Evolutionary conservation across 2,888 invertebrate species (phyloP).

Genomic region (Amblyteles armatorius): DNA sequence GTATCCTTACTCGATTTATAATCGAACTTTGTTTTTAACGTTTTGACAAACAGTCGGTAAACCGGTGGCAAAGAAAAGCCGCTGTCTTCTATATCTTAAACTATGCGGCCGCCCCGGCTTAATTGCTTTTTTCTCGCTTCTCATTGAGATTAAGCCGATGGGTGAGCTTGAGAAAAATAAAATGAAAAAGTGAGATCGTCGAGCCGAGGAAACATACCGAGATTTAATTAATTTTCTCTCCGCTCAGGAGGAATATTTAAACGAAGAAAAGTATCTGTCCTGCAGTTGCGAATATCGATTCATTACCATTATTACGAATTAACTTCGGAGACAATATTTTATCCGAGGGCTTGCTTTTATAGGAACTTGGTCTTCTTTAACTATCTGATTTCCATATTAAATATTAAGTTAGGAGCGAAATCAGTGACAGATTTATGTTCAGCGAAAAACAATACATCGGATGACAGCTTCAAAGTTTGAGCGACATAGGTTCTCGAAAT

Average conservation of each 20-base stretch:
- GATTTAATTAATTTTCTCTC: conserved; percentile 63
- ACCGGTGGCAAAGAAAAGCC: not conserved
- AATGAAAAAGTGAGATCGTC: conserved; percentile 9
- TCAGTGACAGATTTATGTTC: not conserved
- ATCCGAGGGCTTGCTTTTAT: not conserved
- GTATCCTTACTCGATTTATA: conserved; percentile 38
- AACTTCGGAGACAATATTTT: not conserved
- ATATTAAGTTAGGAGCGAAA: not conserved
- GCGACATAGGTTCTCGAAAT: not conserved
- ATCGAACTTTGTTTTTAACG: conserved; percentile 78
- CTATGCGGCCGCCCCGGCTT: conserved; percentile 70
- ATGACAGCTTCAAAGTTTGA: not conserved
- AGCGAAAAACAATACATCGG: not conserved
- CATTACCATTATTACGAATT: not conserved
- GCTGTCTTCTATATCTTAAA: conserved; percentile 70
- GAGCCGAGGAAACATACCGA: conserved; percentile 38
- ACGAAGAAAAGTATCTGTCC: conserved; percentile 9
- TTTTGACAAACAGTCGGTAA: conserved; percentile 76
- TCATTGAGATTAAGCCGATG: conserved; percentile 73
- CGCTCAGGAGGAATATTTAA: conserved; percentile 2
- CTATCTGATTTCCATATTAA: not conserved
- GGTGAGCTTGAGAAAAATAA: conserved; percentile 51
- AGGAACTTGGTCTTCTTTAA: not conserved
- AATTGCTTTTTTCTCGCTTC: conserved; percentile 77
- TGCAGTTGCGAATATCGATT: conserved; percentile 6